Base-by-base conservation (phyloP, 2,113 vertebrate species). In the Anguilla rostrata region DNA sequence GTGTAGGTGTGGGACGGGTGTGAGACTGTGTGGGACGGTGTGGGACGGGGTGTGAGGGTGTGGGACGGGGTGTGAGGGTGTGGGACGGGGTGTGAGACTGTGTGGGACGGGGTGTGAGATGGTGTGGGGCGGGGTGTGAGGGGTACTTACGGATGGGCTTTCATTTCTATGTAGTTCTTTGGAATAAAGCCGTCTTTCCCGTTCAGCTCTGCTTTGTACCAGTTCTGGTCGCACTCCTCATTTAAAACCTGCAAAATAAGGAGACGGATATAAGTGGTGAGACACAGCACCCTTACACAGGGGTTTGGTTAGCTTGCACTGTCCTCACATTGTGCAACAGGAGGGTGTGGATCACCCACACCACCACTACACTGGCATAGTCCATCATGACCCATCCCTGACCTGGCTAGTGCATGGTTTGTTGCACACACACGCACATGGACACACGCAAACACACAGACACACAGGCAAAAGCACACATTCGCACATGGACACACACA, bases 161-260 rank as follows among this genome's bases (percentile, higher is more conserved):
- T 98, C 96, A 97, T 97, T 93, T 97, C 96, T 87, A 98, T 97
- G 93, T 98, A 98, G 91, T 97, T 98, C 95, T 98, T 98, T 90
- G 97, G 97, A 88, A 98, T 97, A 91, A 98, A 97, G 90, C 97
- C 97, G 0, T 98, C 97, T 85, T 96, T 97, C 75, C 97, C 97
- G 11, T 96, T 97, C 80, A 97, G 96, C 63, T 98, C 97, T 87
- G 97, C 97, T 92, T 97, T 97, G 94, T 97, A 97, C 97, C 97
- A 97, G 90, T 98, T 98, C 91, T 98, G 97, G 93, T 98, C 97
- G 5, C 96, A 97, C 90, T 97, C 96, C 93, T 97, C 96, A 93
- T 97, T 97, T 92, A 98, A 96, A 92, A 98, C 96, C 97, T 98
- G 90, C 82, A 90, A 83, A 29, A 12, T 29, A 88, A 91, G 75